These are phyloP conservation scores for Takifugu flavidus DNA, from an alignment of 2,113 vertebrate genomes.

Conservation along the genomic window DNA sequence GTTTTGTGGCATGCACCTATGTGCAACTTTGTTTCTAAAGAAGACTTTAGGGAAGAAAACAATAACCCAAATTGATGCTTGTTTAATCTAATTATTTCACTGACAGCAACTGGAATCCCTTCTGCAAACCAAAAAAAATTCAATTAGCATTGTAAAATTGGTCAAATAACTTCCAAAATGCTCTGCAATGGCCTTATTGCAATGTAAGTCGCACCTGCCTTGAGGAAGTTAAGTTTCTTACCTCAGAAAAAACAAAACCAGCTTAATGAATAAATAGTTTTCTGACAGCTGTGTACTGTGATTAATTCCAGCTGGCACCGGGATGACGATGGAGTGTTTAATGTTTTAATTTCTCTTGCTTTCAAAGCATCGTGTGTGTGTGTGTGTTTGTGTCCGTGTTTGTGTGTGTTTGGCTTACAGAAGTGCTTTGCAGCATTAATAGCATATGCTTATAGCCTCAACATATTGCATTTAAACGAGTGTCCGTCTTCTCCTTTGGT, in stretches of 20 bases:
- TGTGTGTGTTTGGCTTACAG: background rate
- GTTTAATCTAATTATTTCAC: no score
- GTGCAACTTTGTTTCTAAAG: background rate
- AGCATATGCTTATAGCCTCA: no score
- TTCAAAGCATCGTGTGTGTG: background rate
- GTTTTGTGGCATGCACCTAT: background rate
- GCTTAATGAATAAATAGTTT: conserved; percentile 22
- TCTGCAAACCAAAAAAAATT: background rate
- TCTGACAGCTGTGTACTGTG: conserved; percentile 32
- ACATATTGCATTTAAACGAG: no score
- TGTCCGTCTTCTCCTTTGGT: no score
- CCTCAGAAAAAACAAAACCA: conserved; percentile 24
- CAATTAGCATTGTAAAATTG: conserved; percentile 17
- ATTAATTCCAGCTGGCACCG: conserved; percentile 29
- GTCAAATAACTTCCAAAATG: conserved; percentile 2
- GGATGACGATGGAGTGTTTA: conserved; percentile 14
- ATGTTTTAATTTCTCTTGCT: conserved; percentile 9
- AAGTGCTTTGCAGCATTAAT: no score
- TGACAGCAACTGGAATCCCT: background rate
- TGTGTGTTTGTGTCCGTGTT: conserved; percentile 10
- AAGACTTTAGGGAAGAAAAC: background rate
- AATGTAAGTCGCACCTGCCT: conserved; percentile 1
- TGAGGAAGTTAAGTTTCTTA: conserved; percentile 38
- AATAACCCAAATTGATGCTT: background rate
- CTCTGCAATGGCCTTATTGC: conserved; percentile 13